These are phyloP conservation scores for Uria aalge DNA, from an alignment of 2,113 vertebrate genomes.

Conservation along the genomic window DNA sequence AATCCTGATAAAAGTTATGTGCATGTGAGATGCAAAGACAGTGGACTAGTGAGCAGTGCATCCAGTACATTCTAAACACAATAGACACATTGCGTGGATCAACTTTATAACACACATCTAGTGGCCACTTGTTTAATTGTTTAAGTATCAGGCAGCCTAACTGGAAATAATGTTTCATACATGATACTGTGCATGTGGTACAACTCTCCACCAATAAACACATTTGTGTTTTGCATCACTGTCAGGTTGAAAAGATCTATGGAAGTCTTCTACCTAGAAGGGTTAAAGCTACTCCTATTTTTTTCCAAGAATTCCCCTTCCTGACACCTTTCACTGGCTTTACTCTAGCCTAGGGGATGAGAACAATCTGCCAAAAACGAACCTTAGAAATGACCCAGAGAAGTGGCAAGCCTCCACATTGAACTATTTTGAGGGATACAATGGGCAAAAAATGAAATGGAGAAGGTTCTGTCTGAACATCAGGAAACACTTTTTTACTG, in stretches of 20 bases:
- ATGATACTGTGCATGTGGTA: neutral
- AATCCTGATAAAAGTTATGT: neutral
- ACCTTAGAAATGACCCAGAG: neutral
- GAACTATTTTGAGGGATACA: neutral
- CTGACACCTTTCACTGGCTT: neutral
- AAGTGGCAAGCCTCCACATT: neutral
- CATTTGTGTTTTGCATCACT: neutral
- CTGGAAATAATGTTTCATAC: neutral
- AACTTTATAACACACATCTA: neutral
- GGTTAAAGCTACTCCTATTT: neutral
- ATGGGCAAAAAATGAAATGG: neutral
- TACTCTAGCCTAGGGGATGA: neutral
- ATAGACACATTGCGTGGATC: accelerated
- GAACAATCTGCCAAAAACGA: neutral
- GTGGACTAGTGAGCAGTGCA: neutral
- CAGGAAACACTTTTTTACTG: neutral
- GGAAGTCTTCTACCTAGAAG: neutral
- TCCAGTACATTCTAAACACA: neutral
- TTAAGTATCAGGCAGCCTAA: neutral
- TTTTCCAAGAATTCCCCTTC: neutral
- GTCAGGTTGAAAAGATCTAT: neutral
- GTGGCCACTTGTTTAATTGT: neutral
- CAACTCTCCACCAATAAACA: neutral
- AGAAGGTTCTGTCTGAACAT: neutral
- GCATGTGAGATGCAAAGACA: neutral